Conservation (phyloP, 2,888 invertebrate genomes). For the Volucella bombylans region DNA sequence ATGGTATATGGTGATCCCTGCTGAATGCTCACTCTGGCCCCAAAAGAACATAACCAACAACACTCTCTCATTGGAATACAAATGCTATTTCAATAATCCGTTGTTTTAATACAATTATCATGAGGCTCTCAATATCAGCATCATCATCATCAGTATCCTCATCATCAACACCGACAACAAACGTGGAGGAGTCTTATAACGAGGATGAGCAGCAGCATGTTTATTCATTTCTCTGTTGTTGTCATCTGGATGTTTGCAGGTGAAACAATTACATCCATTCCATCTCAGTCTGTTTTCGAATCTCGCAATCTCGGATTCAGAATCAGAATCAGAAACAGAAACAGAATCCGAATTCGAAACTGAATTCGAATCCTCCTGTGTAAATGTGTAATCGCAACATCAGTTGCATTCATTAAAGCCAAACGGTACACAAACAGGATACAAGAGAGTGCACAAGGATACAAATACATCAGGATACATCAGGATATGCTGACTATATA, state of each 20-base stretch:
- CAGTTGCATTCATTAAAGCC: constrained; percentile 62
- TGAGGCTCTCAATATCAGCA: constrained; percentile 56
- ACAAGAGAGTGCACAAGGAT: neutral
- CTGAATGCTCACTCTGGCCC: neutral
- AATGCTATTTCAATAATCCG: constrained; percentile 68
- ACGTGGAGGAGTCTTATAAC: constrained; percentile 12
- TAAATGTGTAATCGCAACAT: constrained; percentile 51
- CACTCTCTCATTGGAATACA: constrained; percentile 19
- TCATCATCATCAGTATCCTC: constrained; percentile 5
- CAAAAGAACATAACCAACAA: neutral
- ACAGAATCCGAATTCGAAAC: no score
- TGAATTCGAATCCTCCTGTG: constrained; percentile 20
- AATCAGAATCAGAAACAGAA: neutral
- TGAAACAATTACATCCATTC: constrained; percentile 61
- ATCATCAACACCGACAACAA: neutral
- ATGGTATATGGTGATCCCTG: neutral
- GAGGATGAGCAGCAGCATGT: neutral
- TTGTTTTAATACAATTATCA: constrained; percentile 73
- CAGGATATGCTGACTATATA: no score
- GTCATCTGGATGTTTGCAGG: constrained; percentile 65
- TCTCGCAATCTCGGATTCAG: constrained; percentile 29
- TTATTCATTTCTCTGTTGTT: constrained; percentile 36
- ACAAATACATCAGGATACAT: no score
- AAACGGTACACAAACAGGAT: constrained; percentile 39
- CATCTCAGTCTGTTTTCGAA: neutral